Evolutionary conservation across 2,888 invertebrate species (phyloP).

Genomic region (Xylota segnis): DNA sequence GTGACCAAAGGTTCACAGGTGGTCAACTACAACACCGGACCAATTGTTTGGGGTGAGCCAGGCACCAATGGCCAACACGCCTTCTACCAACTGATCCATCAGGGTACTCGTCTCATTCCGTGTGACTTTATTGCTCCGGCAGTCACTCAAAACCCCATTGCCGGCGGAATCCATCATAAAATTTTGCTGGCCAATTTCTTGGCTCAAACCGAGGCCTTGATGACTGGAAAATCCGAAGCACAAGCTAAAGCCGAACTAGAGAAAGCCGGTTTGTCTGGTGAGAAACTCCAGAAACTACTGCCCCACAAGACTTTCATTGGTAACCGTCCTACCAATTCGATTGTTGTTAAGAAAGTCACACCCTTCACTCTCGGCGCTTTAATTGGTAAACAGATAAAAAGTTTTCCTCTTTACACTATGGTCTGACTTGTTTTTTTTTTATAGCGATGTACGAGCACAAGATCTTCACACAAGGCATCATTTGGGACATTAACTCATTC

Average conservation of each 20-base stretch:
- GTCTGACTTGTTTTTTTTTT: conserved; percentile 22
- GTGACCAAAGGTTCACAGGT: conserved; percentile 89
- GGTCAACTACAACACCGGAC: conserved; percentile 83
- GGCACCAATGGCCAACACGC: conserved; percentile 99
- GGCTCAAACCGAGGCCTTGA: conserved; percentile 99
- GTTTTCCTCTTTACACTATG: not conserved
- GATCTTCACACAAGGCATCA: conserved; percentile 98
- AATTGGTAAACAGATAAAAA: conserved; percentile 88
- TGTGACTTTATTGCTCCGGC: conserved; percentile 98
- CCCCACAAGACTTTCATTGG: conserved; percentile 99
- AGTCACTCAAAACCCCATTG: conserved; percentile 94
- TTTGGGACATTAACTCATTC: conserved; percentile 99
- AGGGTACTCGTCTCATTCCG: conserved; percentile 92
- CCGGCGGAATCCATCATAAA: conserved; percentile 94
- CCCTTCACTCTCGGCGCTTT: conserved; percentile 97
- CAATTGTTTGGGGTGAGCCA: conserved; percentile 92
- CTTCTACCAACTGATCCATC: conserved; percentile 99
- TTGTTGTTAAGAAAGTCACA: conserved; percentile 95
- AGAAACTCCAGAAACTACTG: conserved; percentile 91
- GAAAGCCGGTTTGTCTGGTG: conserved; percentile 90
- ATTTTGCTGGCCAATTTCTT: conserved; percentile 98
- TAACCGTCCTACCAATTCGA: conserved; percentile 98
- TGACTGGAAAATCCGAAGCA: conserved; percentile 89
- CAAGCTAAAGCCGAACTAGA: conserved; percentile 91
- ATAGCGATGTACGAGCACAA: conserved; percentile 99